phyloP scores from a whole-genome alignment of 2,113 vertebrate genomes.

The Aegotheles bennettii region DNA sequence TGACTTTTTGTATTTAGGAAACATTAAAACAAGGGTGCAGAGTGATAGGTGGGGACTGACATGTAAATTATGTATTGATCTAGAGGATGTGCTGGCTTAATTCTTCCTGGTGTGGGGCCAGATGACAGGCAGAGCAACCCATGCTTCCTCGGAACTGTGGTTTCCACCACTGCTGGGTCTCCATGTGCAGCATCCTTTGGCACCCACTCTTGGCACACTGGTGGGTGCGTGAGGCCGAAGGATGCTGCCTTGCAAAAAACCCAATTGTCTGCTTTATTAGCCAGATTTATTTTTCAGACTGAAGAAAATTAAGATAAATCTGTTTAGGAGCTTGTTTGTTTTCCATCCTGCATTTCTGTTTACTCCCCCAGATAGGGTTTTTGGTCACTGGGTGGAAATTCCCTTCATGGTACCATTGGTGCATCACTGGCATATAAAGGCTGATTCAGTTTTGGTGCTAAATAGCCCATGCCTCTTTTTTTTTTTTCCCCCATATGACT shows the following conservation, averaged over 20 bases:
- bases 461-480: not conserved
- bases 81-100: not conserved
- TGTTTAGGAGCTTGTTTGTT: not conserved
- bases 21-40: not conserved
- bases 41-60: not conserved
- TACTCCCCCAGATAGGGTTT: not conserved
- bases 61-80: not conserved
- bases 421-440: not conserved
- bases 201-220: not conserved
- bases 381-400: not conserved
- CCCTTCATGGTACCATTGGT: not conserved
- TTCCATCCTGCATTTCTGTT: not conserved
- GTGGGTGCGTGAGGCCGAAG: accelerated
- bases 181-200: not conserved
- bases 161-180: not conserved
- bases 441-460: not conserved
- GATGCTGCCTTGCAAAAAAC: not conserved
- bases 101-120: not conserved
- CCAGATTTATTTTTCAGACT: not conserved
- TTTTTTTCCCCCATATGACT: not conserved
- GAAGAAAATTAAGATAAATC: not conserved
- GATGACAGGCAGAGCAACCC: not conserved
- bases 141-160: not conserved
- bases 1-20: not conserved
- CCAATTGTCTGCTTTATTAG: not conserved